Percentiles rank a stretch among this genome's conserved stretches.
These are phyloP conservation scores for cat (Felis catus) DNA, from an alignment of 2,113 vertebrate genomes.

Conservation along the genomic window F.catus_Fca126_mat1.0 CM031418.1:115212501-115213000, in stretches of 20 bases:
- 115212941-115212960: neutral
- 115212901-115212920: neutral
- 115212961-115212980: neutral
- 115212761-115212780: slow-evolving; percentile 66
- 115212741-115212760: slow-evolving; percentile 9
- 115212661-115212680: slow-evolving; percentile 44
- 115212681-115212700: neutral
- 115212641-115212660: neutral
- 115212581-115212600: neutral
- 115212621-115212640: neutral
- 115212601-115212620: neutral
- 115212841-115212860: neutral
- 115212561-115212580: neutral
- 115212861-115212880: neutral
- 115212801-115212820: slow-evolving; percentile 60
- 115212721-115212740: slow-evolving; percentile 42
- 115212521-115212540: neutral
- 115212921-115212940: neutral
- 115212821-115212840: neutral
- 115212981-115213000: neutral
- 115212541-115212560: neutral
- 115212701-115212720: slow-evolving; percentile 21
- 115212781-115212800: slow-evolving; percentile 24
- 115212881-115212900: neutral
- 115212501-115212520: neutral